Evolutionary conservation across 2,888 invertebrate genomes (phyloP), one percentile per base, ranked within the genome.

Genomic region (Coelinius sp.): DNA sequence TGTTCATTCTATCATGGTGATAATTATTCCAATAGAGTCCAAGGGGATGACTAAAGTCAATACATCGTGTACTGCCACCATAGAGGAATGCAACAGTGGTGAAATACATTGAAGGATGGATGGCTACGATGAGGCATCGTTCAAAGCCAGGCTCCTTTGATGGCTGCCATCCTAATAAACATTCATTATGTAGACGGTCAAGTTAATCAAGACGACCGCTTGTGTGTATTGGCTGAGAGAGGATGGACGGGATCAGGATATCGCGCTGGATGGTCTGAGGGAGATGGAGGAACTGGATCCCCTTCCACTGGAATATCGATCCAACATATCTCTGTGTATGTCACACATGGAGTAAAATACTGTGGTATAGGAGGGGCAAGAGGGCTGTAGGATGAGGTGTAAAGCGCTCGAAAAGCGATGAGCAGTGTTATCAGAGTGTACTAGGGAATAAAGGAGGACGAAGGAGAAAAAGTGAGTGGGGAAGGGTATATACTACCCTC

Each of bases 151-250:
- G 68, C 73, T 78, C 79, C 78, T 75, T 77, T 77, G 77, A 75
- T 77, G 65, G 74, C 78, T 77, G 72, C 75, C 73, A 69, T 71
- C 74, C 79, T 81, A 80, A 82, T 82, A 80, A 82, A 80, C 80
- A 81, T 82, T 82, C 78, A 81, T 81, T 82, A 79, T 76, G 70
- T 74, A 71, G 69, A 74, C 73, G 77, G 77, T 74, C 74, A 76
- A 75, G 63, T 71, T 71, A 71, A 71, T 71, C 71, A 71, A 75
- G 78, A 75, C 77, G 68, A 79, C 75, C 73, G 73, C 73, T 64
- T 35, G 38, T 59, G 71, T 78, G 78, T 80, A 80, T 77, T 76
- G 77, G 68, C 77, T 77, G 7, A 25, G 35, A 31, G 56, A 56
- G 56, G 35, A 20, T 12, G 3, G 14, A 8, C 17, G 12, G 22